Percentiles rank a stretch among this genome's conserved stretches.
Conservation (phyloP, 2,797 vertebrate species). For the Capromys pilorides region DNA sequence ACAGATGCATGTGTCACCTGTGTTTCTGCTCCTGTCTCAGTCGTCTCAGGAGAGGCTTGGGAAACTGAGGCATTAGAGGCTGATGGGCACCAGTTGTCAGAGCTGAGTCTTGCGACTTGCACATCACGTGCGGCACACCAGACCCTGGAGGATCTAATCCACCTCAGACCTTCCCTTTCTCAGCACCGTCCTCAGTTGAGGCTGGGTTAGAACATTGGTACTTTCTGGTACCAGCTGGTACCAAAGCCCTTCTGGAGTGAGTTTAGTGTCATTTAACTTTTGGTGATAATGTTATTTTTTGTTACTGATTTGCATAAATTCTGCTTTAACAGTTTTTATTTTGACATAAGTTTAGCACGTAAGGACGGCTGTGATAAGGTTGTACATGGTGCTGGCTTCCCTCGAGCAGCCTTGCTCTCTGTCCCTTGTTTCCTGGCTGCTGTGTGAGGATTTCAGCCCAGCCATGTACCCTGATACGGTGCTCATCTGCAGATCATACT, state of each 20-base stretch:
- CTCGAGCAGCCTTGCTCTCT: background rate
- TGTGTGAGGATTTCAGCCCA: background rate
- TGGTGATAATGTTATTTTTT: slow-evolving; percentile 39
- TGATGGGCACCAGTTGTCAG: background rate
- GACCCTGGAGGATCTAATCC: background rate
- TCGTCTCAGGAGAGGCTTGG: background rate
- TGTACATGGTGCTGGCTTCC: background rate
- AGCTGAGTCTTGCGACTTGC: background rate
- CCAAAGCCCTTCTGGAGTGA: too few species aligned
- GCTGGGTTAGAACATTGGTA: background rate
- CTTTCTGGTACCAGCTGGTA: background rate
- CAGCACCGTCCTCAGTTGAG: background rate
- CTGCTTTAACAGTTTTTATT: slow-evolving; percentile 27
- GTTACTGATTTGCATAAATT: slow-evolving; percentile 45
- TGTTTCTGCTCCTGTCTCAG: background rate
- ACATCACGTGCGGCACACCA: background rate
- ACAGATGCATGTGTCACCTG: background rate
- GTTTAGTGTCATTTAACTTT: slow-evolving; percentile 20
- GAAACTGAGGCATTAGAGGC: background rate
- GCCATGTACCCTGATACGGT: background rate
- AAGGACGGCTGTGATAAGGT: background rate
- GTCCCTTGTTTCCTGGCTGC: background rate
- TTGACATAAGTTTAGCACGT: slow-evolving; percentile 3
- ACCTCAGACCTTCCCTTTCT: background rate
- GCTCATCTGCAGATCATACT: background rate